Percentiles rank a stretch among this genome's conserved stretches.
Conservation (phyloP, 2,888 invertebrate species). For the Lepidocyrtinus sp. region DNA sequence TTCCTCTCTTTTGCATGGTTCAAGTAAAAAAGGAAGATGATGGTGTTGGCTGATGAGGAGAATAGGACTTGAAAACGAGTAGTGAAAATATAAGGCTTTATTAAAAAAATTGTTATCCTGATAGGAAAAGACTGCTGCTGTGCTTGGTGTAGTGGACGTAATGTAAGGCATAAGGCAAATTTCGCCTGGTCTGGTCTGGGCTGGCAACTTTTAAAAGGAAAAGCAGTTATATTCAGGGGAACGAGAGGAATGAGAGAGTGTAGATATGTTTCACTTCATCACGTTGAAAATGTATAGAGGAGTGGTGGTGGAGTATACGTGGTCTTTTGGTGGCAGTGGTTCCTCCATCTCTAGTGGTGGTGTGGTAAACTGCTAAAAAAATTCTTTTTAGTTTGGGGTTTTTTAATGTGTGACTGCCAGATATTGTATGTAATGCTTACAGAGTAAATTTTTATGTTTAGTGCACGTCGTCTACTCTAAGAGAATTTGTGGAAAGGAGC, state of each 20-base stretch:
- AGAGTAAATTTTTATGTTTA: not conserved
- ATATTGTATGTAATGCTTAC: conserved; percentile 1
- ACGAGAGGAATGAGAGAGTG: conserved; percentile 6
- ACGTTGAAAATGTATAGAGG: conserved; percentile 1
- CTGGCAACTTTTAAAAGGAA: not conserved
- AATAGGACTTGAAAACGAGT: not conserved
- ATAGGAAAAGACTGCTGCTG: not conserved
- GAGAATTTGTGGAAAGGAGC: not conserved
- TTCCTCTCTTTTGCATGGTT: not conserved
- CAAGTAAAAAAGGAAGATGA: not conserved
- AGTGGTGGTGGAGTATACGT: conserved; percentile 18
- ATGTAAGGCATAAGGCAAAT: not conserved
- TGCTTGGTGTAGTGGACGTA: conserved; percentile 22
- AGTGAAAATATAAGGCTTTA: not conserved
- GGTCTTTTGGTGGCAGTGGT: not conserved
- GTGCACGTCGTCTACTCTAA: not conserved
- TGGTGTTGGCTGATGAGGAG: not conserved
- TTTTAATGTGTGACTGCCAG: not conserved
- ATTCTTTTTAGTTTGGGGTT: not conserved
- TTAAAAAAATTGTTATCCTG: not conserved
- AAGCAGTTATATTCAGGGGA: not conserved
- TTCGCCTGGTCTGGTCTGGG: not conserved
- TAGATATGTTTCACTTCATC: conserved; percentile 37
- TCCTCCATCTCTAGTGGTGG: conserved; percentile 14
- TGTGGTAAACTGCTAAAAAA: conserved; percentile 23